These are phyloP conservation scores for Scalopus aquaticus DNA, from an alignment of 2,113 vertebrate species.

Conservation along the genomic window DNA sequence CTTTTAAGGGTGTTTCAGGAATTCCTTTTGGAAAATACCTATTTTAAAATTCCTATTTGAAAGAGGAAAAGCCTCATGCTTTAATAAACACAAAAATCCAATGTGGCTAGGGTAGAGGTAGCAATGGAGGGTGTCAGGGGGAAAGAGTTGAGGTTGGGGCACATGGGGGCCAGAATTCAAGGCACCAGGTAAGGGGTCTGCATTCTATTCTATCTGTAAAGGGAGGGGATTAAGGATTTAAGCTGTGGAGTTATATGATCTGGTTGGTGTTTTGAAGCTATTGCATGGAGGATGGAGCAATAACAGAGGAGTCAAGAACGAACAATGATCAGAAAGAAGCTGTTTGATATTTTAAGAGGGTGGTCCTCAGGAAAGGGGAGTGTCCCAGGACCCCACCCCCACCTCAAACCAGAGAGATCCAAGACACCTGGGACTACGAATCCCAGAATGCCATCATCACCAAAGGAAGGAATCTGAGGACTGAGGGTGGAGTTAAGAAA, in stretches of 20 bases:
- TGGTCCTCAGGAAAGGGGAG: too few species aligned
- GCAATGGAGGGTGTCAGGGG: rapidly evolving
- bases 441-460: too few species aligned
- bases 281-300: background rate
- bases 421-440: too few species aligned
- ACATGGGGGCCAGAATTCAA: background rate
- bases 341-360: too few species aligned
- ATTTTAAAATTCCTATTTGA: background rate
- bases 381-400: too few species aligned
- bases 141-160: background rate
- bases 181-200: too few species aligned
- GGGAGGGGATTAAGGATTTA: background rate
- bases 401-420: too few species aligned
- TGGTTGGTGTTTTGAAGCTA: background rate
- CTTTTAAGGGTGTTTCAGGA: background rate
- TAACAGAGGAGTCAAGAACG: background rate
- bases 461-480: too few species aligned
- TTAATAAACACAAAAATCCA: background rate
- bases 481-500: too few species aligned
- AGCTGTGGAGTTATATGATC: background rate
- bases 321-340: background rate
- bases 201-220: background rate
- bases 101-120: too few species aligned
- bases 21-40: background rate
- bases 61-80: background rate